Evolutionary conservation across 2,113 vertebrate genomes (phyloP).

Genomic region (Toxotes chatareus): DNA sequence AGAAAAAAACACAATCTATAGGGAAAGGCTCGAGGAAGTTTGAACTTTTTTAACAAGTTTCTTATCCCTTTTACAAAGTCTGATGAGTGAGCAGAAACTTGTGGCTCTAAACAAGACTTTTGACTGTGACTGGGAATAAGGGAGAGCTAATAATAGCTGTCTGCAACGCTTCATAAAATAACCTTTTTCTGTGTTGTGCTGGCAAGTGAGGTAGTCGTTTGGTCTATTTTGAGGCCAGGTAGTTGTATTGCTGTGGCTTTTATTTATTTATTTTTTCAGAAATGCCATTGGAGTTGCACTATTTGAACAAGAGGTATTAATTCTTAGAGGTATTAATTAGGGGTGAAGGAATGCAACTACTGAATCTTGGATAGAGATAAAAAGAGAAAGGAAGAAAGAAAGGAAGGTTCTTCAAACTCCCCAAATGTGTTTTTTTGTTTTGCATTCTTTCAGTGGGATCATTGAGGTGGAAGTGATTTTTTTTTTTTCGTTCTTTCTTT

Average conservation of each 20-base stretch:
- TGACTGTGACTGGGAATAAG: slow-evolving; percentile 26
- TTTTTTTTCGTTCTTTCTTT: slow-evolving; percentile 26
- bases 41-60: slow-evolving; percentile 75
- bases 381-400: slow-evolving; percentile 23
- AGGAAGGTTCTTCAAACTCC: slow-evolving; percentile 30
- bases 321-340: slow-evolving; percentile 53
- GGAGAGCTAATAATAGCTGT: slow-evolving; percentile 20
- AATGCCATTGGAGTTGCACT: slow-evolving; percentile 38
- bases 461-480: slow-evolving; percentile 71
- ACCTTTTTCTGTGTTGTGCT: slow-evolving; percentile 19
- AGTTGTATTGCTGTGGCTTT: neutral
- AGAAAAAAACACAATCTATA: slow-evolving; percentile 77
- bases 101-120: slow-evolving; percentile 20
- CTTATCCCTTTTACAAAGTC: slow-evolving; percentile 47
- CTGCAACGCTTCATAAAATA: neutral
- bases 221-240: slow-evolving; percentile 36
- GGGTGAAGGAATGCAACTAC: slow-evolving; percentile 58
- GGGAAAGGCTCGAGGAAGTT: slow-evolving; percentile 75
- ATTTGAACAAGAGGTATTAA: slow-evolving; percentile 43
- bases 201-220: neutral
- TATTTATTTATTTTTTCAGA: slow-evolving; percentile 2
- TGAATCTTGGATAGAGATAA: slow-evolving; percentile 30
- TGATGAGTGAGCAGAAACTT: slow-evolving; percentile 70
- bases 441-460: slow-evolving; percentile 66
- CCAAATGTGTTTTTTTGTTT: slow-evolving; percentile 62